Conservation (phyloP, 1,140 invertebrate species). For the Ostrea edulis region DNA sequence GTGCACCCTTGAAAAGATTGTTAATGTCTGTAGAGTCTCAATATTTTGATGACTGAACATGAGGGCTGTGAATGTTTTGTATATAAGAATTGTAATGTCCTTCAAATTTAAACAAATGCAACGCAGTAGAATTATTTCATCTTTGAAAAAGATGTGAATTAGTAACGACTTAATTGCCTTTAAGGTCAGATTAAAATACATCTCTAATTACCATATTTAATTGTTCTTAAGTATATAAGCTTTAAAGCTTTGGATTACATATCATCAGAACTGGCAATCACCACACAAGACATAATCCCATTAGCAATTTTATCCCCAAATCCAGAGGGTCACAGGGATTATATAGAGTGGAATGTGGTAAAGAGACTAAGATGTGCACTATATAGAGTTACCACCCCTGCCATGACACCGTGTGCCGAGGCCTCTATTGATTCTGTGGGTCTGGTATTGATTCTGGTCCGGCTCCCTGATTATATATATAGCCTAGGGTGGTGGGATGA, state of each 20-base stretch:
- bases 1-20: background rate
- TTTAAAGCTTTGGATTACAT: background rate
- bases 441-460: background rate
- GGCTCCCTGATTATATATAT: background rate
- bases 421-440: background rate
- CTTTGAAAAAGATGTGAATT: constrained; percentile 5
- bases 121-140: background rate
- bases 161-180: background rate
- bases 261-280: background rate
- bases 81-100: no score
- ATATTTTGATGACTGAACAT: no score
- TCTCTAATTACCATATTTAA: background rate
- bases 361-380: background rate
- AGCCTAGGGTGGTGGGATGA: background rate
- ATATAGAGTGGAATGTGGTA: background rate
- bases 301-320: background rate
- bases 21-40: background rate
- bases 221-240: constrained; percentile 8
- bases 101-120: background rate
- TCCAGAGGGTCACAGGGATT: constrained; percentile 9
- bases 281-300: constrained; percentile 26
- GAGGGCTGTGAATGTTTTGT: no score
- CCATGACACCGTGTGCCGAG: background rate
- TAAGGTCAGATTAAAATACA: constrained; percentile 27
- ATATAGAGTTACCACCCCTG: background rate